These are phyloP conservation scores for Pheosia gnoma DNA, from an alignment of 2,888 invertebrate genomes.

Conservation along the genomic window DNA sequence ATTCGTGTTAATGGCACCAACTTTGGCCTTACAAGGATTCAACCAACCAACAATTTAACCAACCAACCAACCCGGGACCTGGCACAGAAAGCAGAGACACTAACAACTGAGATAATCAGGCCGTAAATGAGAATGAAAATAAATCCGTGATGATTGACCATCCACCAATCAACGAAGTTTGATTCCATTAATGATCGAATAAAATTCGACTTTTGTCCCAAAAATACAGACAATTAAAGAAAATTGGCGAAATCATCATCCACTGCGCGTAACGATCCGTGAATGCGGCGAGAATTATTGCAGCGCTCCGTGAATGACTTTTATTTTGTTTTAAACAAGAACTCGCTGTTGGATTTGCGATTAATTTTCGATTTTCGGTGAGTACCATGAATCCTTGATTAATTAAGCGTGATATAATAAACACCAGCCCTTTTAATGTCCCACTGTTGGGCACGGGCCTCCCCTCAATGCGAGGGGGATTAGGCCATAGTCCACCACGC, in stretches of 20 bases:
- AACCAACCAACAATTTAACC: no score
- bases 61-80: no score
- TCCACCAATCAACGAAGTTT: slow-evolving; percentile 1
- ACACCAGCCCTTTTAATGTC: no score
- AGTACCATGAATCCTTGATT: slow-evolving; percentile 10
- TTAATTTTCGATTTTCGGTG: slow-evolving; percentile 12
- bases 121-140: not conserved
- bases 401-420: no score
- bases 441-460: no score
- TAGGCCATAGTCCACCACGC: no score
- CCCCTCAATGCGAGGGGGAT: no score
- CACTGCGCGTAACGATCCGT: slow-evolving; percentile 27
- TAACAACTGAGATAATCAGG: no score
- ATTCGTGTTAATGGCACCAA: no score
- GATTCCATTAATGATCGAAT: slow-evolving; percentile 1
- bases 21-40: no score
- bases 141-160: not conserved
- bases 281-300: slow-evolving; percentile 24
- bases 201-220: slow-evolving; percentile 1
- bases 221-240: slow-evolving; percentile 24
- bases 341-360: not conserved
- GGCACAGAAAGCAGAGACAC: no score
- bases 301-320: slow-evolving; percentile 17
- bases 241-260: slow-evolving; percentile 25
- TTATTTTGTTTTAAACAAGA: slow-evolving; percentile 15